phyloP scores from a whole-genome alignment of 2,797 vertebrate species.

The Coluber constrictor region DNA sequence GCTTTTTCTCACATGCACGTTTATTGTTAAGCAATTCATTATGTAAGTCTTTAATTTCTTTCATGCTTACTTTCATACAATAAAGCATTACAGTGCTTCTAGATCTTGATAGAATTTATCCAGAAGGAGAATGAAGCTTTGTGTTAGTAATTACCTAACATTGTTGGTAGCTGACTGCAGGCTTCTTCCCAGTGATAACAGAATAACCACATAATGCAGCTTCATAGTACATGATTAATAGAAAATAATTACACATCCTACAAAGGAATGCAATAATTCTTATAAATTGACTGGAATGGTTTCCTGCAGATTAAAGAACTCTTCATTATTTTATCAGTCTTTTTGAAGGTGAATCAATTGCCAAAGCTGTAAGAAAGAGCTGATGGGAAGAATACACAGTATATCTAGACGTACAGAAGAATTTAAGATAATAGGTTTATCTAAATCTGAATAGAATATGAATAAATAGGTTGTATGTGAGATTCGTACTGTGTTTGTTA shows the following conservation, averaged over 20 bases:
- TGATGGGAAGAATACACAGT: constrained; percentile 57
- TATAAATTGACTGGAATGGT: constrained; percentile 83
- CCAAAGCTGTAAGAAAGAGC: constrained; percentile 56
- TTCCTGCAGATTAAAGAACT: constrained; percentile 83
- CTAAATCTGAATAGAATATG: constrained; percentile 54
- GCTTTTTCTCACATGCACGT: constrained; percentile 30
- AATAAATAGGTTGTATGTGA: constrained; percentile 14
- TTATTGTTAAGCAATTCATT: constrained; percentile 73
- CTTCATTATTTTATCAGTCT: constrained; percentile 83
- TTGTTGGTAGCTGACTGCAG: constrained; percentile 81
- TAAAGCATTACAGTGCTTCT: constrained; percentile 69
- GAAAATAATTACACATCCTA: constrained; percentile 82
- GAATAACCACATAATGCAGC: constrained; percentile 79
- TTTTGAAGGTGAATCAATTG: constrained; percentile 72
- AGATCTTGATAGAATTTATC: constrained; percentile 74
- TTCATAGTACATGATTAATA: constrained; percentile 84
- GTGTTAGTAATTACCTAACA: constrained; percentile 80
- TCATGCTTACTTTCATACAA: constrained; percentile 70
- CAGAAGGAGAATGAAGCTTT: constrained; percentile 74
- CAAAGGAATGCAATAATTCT: constrained; percentile 84
- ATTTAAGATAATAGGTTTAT: constrained; percentile 68
- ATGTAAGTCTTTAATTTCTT: constrained; percentile 71
- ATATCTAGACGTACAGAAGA: constrained; percentile 56
- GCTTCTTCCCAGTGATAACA: constrained; percentile 79
- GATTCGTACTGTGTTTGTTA: constrained; percentile 15